Percentiles rank a stretch among this genome's conserved stretches.
Conservation (phyloP, 2,113 vertebrate species). For the Cercocebus atys region DNA sequence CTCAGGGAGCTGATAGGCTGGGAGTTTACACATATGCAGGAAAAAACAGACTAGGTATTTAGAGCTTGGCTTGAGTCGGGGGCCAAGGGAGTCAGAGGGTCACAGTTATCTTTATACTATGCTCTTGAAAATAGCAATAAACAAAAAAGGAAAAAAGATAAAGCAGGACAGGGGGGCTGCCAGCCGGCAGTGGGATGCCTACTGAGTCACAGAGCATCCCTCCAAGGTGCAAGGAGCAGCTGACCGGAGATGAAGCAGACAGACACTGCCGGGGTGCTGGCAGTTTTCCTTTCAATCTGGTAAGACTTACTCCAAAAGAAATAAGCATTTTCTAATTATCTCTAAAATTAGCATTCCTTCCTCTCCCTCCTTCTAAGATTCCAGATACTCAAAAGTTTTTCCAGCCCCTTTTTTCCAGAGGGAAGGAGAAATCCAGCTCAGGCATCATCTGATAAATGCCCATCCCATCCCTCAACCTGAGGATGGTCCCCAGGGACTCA, state of each 20-base stretch:
- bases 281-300: background rate
- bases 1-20: background rate
- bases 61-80: background rate
- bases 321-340: background rate
- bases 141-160: background rate
- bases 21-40: background rate
- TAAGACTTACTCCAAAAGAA: background rate
- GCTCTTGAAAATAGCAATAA: background rate
- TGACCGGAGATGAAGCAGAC: background rate
- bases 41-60: background rate
- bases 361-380: background rate
- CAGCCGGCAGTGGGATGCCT: background rate
- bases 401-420: background rate
- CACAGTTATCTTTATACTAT: background rate
- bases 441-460: background rate
- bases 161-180: background rate
- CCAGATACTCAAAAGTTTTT: background rate
- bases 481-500: background rate
- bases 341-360: background rate
- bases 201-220: fast-evolving
- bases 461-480: background rate
- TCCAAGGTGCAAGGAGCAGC: fast-evolving
- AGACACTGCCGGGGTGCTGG: background rate
- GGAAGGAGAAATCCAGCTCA: background rate
- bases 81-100: background rate